Evolutionary conservation across 2,797 vertebrate species (phyloP).

Genomic region (Siniperca undulata): DNA sequence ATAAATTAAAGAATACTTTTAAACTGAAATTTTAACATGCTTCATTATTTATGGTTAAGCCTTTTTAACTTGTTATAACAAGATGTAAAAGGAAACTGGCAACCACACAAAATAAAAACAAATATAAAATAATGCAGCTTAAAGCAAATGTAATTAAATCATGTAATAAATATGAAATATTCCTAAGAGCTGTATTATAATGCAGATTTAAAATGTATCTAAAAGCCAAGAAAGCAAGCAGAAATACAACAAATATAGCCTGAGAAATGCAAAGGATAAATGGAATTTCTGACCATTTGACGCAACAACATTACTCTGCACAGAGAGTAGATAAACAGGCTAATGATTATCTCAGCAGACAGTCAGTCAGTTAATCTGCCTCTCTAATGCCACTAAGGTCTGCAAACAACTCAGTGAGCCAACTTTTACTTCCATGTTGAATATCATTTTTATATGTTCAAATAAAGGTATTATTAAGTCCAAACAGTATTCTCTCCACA

Average conservation of each 20-base stretch:
- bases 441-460: background rate
- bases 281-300: background rate
- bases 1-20: background rate
- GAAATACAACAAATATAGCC: background rate
- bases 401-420: slow-evolving; percentile 12
- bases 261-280: background rate
- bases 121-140: background rate
- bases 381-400: background rate
- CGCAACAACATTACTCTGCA: slow-evolving; percentile 7
- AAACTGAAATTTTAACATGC: background rate
- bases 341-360: slow-evolving; percentile 55
- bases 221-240: background rate
- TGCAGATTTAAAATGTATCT: background rate
- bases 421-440: background rate
- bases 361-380: slow-evolving; percentile 9
- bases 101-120: background rate
- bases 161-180: no score
- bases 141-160: background rate
- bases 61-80: background rate
- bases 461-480: background rate
- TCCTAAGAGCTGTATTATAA: background rate
- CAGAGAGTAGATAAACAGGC: slow-evolving; percentile 31
- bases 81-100: background rate
- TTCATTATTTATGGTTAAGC: no score
- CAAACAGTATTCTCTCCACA: background rate